These are phyloP conservation scores for Thyatira batis DNA, from an alignment of 2,888 invertebrate genomes.

Conservation along the genomic window DNA sequence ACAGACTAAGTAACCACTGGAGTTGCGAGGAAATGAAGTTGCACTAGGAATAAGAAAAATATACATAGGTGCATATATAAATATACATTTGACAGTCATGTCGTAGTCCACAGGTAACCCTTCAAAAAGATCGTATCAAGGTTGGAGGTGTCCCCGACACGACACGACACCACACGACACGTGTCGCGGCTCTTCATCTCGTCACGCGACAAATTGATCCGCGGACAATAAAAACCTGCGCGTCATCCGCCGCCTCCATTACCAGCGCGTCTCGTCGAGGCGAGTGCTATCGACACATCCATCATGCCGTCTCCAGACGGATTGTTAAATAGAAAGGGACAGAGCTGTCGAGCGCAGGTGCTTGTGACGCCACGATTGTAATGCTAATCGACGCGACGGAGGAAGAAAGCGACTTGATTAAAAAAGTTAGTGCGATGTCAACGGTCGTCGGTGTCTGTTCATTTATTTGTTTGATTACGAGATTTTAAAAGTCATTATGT, in stretches of 20 bases:
- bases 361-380: constrained; percentile 23
- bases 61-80: too few species aligned
- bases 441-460: constrained; percentile 5
- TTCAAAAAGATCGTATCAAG: too few species aligned
- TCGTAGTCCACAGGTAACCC: too few species aligned
- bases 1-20: too few species aligned
- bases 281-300: neutral
- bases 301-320: neutral
- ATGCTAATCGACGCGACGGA: constrained; percentile 12
- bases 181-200: too few species aligned
- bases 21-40: too few species aligned
- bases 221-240: neutral
- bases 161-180: neutral
- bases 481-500: too few species aligned
- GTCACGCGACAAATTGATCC: neutral
- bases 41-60: too few species aligned
- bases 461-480: constrained; percentile 9
- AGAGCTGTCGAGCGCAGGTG: constrained; percentile 23
- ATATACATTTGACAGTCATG: too few species aligned
- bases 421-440: constrained; percentile 19
- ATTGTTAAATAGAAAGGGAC: neutral
- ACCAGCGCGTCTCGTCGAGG: neutral
- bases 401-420: constrained; percentile 19
- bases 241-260: neutral
- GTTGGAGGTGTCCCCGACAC: neutral